Percentiles rank a stretch among this genome's conserved stretches.
Conservation (phyloP, 2,797 vertebrate species). For the Champsocephalus gunnari region DNA sequence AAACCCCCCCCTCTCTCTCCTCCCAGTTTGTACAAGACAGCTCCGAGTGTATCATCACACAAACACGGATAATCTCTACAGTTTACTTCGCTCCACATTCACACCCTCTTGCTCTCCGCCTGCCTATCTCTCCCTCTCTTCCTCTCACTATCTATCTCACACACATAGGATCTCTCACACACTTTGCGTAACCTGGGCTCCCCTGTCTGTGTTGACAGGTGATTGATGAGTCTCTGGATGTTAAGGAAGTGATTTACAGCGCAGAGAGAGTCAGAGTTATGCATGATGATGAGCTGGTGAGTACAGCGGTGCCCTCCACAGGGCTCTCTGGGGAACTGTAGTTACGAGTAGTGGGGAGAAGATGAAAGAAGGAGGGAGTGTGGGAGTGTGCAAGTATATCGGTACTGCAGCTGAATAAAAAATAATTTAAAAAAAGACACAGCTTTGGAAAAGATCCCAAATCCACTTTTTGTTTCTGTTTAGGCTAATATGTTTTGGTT, state of each 20-base stretch:
- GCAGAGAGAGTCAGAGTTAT: constrained; percentile 94
- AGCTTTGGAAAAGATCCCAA: constrained; percentile 32
- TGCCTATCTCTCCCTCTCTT: constrained; percentile 32
- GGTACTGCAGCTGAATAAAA: constrained; percentile 40
- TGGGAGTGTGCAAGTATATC: constrained; percentile 58
- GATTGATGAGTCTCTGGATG: constrained; percentile 96
- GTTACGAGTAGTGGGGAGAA: constrained; percentile 47
- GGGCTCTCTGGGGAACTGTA: constrained; percentile 61
- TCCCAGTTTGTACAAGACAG: constrained; percentile 67
- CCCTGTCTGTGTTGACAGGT: constrained; percentile 92
- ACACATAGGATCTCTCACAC: constrained; percentile 46
- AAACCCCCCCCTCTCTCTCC: constrained; percentile 58
- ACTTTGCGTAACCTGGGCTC: constrained; percentile 80
- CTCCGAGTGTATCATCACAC: constrained; percentile 64
- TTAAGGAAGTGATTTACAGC: constrained; percentile 95
- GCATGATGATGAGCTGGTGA: constrained; percentile 93
- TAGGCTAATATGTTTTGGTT: constrained; percentile 59
- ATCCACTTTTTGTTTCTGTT: constrained; percentile 43
- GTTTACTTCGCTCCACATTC: constrained; percentile 62
- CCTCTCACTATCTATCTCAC: constrained; percentile 12
- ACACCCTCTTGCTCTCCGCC: constrained; percentile 48
- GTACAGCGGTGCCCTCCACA: constrained; percentile 81
- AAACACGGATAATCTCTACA: constrained; percentile 60
- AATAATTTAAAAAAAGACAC: not conserved
- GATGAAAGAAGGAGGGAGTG: constrained; percentile 59